phyloP scores from a whole-genome alignment of 1,140 invertebrate genomes.

The Euglossa dilemma region DNA sequence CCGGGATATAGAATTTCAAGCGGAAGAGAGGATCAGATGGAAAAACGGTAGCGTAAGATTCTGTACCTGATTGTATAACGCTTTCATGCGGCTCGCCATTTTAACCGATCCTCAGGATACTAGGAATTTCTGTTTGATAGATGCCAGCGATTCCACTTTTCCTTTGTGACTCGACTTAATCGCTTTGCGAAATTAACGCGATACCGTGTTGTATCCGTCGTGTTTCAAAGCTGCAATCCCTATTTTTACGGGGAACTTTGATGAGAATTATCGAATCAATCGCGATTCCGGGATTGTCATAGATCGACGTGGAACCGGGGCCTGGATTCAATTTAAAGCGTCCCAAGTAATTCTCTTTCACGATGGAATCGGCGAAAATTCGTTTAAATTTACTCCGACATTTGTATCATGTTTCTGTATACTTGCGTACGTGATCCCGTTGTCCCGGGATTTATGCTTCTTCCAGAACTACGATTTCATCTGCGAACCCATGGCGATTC shows the following conservation, averaged over 20 bases:
- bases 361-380: no score
- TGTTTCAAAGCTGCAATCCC: background rate
- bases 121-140: background rate
- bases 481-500: no score
- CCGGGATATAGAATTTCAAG: no score
- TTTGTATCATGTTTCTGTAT: no score
- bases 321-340: background rate
- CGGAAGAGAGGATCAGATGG: no score
- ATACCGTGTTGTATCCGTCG: background rate
- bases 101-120: background rate
- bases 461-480: no score
- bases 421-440: no score
- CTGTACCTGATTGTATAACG: slow-evolving; percentile 75
- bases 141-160: background rate
- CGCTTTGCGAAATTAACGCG: background rate
- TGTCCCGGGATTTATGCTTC: no score
- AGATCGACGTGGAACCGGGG: no score
- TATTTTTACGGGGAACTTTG: background rate
- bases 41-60: no score
- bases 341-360: background rate
- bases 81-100: slow-evolving; percentile 78
- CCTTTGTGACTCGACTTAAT: background rate
- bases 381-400: no score
- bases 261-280: background rate
- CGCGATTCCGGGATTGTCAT: background rate